These are phyloP conservation scores for Microchirus variegatus DNA, from an alignment of 2,797 vertebrate genomes.

Conservation along the genomic window DNA sequence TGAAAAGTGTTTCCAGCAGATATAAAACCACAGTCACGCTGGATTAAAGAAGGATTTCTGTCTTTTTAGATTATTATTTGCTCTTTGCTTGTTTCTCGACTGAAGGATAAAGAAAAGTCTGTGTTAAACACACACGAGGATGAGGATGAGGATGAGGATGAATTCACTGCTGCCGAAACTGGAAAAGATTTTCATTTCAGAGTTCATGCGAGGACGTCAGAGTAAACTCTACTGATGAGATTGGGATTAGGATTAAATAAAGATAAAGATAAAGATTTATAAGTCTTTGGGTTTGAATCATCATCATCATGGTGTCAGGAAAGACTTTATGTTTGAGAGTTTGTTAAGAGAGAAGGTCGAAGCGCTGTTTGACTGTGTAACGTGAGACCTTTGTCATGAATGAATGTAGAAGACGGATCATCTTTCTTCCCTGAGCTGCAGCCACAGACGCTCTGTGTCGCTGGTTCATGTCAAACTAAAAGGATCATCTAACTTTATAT, in stretches of 20 bases:
- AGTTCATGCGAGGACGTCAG: constrained; percentile 33
- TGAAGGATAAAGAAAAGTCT: neutral
- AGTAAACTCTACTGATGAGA: constrained; percentile 57
- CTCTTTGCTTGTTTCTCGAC: constrained; percentile 8
- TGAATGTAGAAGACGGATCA: constrained; percentile 69
- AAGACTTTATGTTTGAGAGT: constrained; percentile 8
- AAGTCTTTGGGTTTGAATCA: too few relatives aligned
- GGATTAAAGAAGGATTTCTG: constrained; percentile 26
- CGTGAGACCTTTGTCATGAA: constrained; percentile 66
- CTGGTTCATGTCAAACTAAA: neutral
- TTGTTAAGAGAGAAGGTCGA: constrained; percentile 7
- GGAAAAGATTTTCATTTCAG: constrained; percentile 46
- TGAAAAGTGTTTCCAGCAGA: neutral
- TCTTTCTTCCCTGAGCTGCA: constrained; percentile 50
- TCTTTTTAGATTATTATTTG: constrained; percentile 14
- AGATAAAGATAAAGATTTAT: too few relatives aligned
- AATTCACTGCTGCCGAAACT: neutral
- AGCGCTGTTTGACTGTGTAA: constrained; percentile 52
- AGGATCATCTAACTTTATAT: too few relatives aligned
- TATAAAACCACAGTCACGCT: neutral
- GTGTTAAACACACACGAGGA: neutral
- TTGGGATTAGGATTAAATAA: constrained; percentile 48
- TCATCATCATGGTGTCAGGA: too few relatives aligned
- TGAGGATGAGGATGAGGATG: neutral
- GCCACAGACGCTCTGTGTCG: too few relatives aligned